These are phyloP conservation scores for Tortricodes alternella DNA, from an alignment of 2,888 invertebrate species.

Conservation along the genomic window DNA sequence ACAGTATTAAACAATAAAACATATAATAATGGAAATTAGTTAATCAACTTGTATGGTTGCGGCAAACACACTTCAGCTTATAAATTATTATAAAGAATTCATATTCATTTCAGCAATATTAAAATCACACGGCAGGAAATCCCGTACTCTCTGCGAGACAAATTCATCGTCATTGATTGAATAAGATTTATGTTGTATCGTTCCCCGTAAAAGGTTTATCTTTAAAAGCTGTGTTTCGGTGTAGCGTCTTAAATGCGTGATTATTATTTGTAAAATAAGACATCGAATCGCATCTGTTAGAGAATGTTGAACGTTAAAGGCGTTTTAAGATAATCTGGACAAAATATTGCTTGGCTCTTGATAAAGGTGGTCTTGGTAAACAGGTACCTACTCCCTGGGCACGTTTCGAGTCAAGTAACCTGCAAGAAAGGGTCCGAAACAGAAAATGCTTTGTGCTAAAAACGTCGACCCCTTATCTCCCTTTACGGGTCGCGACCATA, in stretches of 20 bases:
- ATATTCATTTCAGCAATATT: neutral
- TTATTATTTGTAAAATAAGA: conserved; percentile 73
- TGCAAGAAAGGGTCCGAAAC: conserved; percentile 74
- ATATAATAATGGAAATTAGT: too few relatives aligned
- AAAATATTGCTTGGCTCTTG: conserved; percentile 67
- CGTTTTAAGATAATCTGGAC: conserved; percentile 71
- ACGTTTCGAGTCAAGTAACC: conserved; percentile 76
- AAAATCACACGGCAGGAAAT: neutral
- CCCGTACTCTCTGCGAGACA: neutral
- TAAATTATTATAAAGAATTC: neutral
- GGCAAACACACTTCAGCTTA: neutral
- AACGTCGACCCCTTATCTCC: conserved; percentile 80
- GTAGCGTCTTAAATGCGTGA: conserved; percentile 57
- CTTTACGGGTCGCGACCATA: conserved; percentile 71
- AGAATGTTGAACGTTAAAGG: conserved; percentile 64
- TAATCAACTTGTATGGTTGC: too few relatives aligned
- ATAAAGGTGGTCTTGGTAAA: conserved; percentile 70
- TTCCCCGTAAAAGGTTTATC: conserved; percentile 41
- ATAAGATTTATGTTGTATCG: conserved; percentile 30
- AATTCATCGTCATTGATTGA: conserved; percentile 1
- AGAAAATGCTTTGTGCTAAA: conserved; percentile 81
- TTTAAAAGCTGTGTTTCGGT: conserved; percentile 44
- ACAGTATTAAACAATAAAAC: too few relatives aligned
- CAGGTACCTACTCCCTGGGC: conserved; percentile 65
- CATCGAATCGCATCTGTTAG: conserved; percentile 64